These are phyloP conservation scores for Prorops nasuta DNA, from an alignment of 1,140 invertebrate genomes.

Conservation along the genomic window DNA sequence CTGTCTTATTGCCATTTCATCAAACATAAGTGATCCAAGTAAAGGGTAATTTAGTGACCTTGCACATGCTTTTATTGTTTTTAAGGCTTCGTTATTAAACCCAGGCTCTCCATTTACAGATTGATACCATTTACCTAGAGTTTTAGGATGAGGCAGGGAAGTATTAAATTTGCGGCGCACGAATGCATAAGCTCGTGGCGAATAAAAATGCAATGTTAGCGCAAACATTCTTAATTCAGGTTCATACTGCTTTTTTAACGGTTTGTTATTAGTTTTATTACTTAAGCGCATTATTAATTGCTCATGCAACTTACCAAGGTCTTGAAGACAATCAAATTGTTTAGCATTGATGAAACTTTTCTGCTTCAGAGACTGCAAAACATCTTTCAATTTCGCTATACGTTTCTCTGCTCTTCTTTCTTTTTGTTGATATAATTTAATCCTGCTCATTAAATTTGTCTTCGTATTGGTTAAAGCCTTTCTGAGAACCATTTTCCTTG, in stretches of 20 bases:
- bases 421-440: too few species aligned
- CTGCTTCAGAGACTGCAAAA: too few species aligned
- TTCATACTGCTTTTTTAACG: constrained; percentile 3
- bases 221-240: constrained; percentile 23
- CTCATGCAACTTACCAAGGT: too few species aligned
- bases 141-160: constrained; percentile 29
- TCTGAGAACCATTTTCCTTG: too few species aligned
- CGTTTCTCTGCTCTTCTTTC: too few species aligned
- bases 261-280: too few species aligned
- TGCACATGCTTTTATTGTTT: constrained; percentile 14
- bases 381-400: too few species aligned
- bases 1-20: constrained; percentile 14
- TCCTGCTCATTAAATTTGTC: too few species aligned
- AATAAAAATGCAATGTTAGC: constrained; percentile 31
- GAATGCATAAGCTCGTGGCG: constrained; percentile 32
- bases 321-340: too few species aligned
- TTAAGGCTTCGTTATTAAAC: constrained; percentile 26
- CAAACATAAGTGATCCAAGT: constrained; percentile 20
- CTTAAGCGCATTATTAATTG: too few species aligned
- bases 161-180: constrained; percentile 27
- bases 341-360: too few species aligned
- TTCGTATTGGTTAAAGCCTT: too few species aligned
- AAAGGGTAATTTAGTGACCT: constrained; percentile 15
- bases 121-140: constrained; percentile 31
- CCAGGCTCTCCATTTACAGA: constrained; percentile 28